Percentiles rank a stretch among this genome's conserved stretches.
Evolutionary conservation across 2,888 invertebrate species (phyloP).

Genomic region (Nephrocerus scutellatus): DNA sequence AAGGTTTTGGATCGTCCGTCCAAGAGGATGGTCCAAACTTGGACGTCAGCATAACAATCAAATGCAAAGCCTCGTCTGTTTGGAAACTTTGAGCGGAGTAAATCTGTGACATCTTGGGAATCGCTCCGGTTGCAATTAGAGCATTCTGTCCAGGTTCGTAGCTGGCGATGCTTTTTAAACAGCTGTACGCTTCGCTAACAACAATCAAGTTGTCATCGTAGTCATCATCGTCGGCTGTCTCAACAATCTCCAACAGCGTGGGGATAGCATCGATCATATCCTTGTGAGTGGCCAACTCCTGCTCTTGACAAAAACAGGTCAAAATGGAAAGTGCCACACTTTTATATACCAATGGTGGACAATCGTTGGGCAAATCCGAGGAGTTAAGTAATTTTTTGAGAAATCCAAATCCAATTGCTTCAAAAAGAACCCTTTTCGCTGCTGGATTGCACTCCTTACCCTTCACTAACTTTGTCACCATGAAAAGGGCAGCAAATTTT

Average conservation of each 20-base stretch:
- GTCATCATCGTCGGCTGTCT: constrained; percentile 74
- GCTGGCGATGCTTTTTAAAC: constrained; percentile 72
- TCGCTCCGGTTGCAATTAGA: constrained; percentile 68
- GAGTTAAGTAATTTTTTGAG: constrained; percentile 71
- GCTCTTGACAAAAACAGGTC: constrained; percentile 77
- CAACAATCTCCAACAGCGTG: constrained; percentile 75
- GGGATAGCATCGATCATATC: constrained; percentile 79
- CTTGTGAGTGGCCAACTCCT: constrained; percentile 70
- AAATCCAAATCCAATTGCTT: constrained; percentile 84
- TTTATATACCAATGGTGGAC: constrained; percentile 83
- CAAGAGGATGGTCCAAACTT: constrained; percentile 68
- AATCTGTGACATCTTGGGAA: constrained; percentile 76
- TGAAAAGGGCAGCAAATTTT: constrained; percentile 83
- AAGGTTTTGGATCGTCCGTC: constrained; percentile 70
- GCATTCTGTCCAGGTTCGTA: constrained; percentile 73
- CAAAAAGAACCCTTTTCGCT: constrained; percentile 76
- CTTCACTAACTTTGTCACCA: constrained; percentile 85
- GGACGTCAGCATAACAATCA: constrained; percentile 67
- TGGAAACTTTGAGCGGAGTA: constrained; percentile 84
- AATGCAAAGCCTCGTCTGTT: constrained; percentile 78
- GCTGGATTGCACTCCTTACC: constrained; percentile 69
- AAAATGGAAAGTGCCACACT: constrained; percentile 83
- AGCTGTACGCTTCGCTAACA: constrained; percentile 78
- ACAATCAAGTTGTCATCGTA: constrained; percentile 81
- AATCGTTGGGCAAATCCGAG: constrained; percentile 73